Evolutionary conservation across 2,113 vertebrate species (phyloP), one percentile per base, ranked within the genome.

Genomic region (Oreamnos americanus): DNA sequence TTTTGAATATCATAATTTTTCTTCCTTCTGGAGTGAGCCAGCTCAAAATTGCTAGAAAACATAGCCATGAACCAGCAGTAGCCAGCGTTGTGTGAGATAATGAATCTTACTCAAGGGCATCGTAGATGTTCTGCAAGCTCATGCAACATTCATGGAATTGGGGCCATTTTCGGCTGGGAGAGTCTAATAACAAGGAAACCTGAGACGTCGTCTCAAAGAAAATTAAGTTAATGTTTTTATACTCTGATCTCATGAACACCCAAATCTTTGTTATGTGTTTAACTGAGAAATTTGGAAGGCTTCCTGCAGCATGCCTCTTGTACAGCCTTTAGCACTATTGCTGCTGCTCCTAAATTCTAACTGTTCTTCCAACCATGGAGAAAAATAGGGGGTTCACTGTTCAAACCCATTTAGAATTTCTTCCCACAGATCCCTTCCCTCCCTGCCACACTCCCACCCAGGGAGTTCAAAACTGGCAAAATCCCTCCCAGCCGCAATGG

Each of bases 51-150:
- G 74, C 57, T n/a, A 83, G 94, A 78, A 96, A 0, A 15, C 47
- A 76, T 25, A 58, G 62, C 53, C 53, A 5, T 55, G 90, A 96
- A 51, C 6, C 47, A 83, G 89, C 91, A 81, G 92, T 51, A 87
- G 92, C 62, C 87, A 90, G 1, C 7, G 6, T 55, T 85, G 57
- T 51, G 39, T 7, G 95, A 58, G 87, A 83, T 81, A 79, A 93
- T 97, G 91, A 97, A 95, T 96, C 93, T 96, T 92, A 87, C 78
- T 96, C 93, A 85, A 96, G 93, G 96, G 92, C 87, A 53, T 30
- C 0, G 12, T 19, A 91, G 74, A 86, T 45, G 93, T 64, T 96
- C 60, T 78, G 60, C 43, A 53, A 43, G 57, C 95, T 97, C 90
- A 94, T 96, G 36, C 83, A 95, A 88, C 93, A 92, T 96, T 97